Evolutionary conservation across 2,113 vertebrate species (phyloP).

Genomic region (Isichthys henryi): DNA sequence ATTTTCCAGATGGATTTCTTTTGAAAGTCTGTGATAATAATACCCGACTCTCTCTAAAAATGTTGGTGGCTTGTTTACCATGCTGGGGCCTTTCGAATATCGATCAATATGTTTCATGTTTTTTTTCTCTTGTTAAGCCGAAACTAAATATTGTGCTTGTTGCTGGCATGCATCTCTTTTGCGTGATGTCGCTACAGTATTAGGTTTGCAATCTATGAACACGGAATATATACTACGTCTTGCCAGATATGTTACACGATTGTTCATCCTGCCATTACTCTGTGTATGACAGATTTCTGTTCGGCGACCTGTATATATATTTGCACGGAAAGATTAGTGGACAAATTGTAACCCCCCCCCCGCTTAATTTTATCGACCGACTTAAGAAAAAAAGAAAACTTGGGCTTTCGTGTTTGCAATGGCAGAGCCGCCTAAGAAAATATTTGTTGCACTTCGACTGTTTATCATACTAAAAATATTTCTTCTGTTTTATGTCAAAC

Average conservation of each 20-base stretch:
- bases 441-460: constrained; percentile 65
- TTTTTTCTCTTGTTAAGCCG: neutral
- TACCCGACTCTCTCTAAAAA: neutral
- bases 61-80: neutral
- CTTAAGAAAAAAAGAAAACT: constrained; percentile 18
- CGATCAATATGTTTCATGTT: neutral
- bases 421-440: constrained; percentile 42
- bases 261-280: neutral
- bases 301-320: constrained; percentile 22
- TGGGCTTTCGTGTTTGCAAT: constrained; percentile 39
- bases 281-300: constrained; percentile 19
- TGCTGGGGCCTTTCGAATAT: neutral
- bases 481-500: constrained; percentile 71
- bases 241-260: neutral
- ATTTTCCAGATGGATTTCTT: neutral
- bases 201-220: neutral
- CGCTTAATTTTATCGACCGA: constrained; percentile 12
- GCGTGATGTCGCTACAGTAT: neutral
- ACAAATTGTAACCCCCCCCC: constrained; percentile 12
- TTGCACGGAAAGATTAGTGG: constrained; percentile 25
- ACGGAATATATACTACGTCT: neutral
- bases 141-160: neutral
- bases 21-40: neutral
- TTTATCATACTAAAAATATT: constrained; percentile 83
- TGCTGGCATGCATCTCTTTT: neutral